phyloP scores from a whole-genome alignment of 2,888 invertebrate genomes.

The Caenorhabditis wallacei region DNA sequence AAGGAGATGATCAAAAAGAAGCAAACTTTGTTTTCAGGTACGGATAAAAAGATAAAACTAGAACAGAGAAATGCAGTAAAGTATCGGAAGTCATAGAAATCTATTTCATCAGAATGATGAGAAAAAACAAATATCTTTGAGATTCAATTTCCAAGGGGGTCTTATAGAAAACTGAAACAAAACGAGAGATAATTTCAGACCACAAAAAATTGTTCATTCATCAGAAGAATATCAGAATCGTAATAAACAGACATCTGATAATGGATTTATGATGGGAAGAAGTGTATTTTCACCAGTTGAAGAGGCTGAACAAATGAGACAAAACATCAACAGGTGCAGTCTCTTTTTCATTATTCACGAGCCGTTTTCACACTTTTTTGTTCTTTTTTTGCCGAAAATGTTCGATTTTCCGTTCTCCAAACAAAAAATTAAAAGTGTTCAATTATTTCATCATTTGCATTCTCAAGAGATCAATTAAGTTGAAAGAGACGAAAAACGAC shows the following conservation, averaged over 20 bases:
- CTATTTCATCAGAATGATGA: conserved; percentile 15
- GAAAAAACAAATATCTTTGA: background rate
- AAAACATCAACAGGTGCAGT: conserved; percentile 67
- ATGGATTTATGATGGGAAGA: conserved; percentile 70
- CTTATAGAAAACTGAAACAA: background rate
- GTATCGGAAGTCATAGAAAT: background rate
- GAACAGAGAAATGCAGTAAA: conserved; percentile 8
- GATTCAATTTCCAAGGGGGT: background rate
- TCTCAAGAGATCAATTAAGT: conserved; percentile 28
- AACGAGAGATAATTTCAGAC: conserved; percentile 33
- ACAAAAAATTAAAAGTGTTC: background rate
- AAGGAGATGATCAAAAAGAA: conserved; percentile 67
- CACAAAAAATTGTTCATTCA: conserved; percentile 58
- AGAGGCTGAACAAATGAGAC: conserved; percentile 74
- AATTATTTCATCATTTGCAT: conserved; percentile 50
- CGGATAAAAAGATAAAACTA: background rate
- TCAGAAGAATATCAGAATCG: conserved; percentile 59
- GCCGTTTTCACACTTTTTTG: background rate
- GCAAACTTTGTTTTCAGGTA: conserved; percentile 73
- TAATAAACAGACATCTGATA: conserved; percentile 25
- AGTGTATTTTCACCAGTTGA: conserved; percentile 75
- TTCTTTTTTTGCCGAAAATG: background rate
- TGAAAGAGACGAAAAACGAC: conserved; percentile 21
- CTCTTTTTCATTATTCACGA: conserved; percentile 12
- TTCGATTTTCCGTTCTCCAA: background rate